Conservation (phyloP, 2,113 vertebrate genomes). For the Falco punctatus region DNA sequence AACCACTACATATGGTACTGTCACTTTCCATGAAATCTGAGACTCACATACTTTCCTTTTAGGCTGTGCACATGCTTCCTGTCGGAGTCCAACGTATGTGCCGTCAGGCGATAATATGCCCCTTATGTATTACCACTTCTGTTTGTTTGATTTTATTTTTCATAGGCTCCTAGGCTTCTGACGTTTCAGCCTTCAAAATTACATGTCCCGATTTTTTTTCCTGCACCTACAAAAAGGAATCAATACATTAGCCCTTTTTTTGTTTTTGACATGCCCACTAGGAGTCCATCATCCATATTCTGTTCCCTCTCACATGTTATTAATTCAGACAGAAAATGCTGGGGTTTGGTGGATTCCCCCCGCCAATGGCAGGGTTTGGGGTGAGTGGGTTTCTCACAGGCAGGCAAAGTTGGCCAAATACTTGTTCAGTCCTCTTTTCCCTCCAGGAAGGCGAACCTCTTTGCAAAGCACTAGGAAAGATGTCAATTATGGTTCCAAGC, state of each 20-base stretch:
- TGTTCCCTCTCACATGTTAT: background rate
- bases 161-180: slow-evolving; percentile 24
- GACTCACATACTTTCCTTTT: slow-evolving; percentile 43
- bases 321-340: background rate
- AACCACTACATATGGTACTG: slow-evolving; percentile 67
- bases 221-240: background rate
- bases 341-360: background rate
- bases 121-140: slow-evolving; percentile 35
- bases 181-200: slow-evolving; percentile 33
- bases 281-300: background rate
- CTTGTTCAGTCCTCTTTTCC: background rate
- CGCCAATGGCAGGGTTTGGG: background rate
- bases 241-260: background rate
- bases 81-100: background rate
- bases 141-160: slow-evolving; percentile 45
- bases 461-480: background rate
- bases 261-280: background rate
- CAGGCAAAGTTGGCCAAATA: background rate
- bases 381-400: background rate
- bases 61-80: slow-evolving; percentile 57
- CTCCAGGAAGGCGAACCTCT: background rate
- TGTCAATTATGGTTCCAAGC: background rate
- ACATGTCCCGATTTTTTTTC: background rate
- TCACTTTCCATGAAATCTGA: slow-evolving; percentile 67
- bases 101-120: background rate